These are phyloP conservation scores for Oenanthe oenanthe DNA, from an alignment of 2,113 vertebrate species.

Conservation along the genomic window DNA sequence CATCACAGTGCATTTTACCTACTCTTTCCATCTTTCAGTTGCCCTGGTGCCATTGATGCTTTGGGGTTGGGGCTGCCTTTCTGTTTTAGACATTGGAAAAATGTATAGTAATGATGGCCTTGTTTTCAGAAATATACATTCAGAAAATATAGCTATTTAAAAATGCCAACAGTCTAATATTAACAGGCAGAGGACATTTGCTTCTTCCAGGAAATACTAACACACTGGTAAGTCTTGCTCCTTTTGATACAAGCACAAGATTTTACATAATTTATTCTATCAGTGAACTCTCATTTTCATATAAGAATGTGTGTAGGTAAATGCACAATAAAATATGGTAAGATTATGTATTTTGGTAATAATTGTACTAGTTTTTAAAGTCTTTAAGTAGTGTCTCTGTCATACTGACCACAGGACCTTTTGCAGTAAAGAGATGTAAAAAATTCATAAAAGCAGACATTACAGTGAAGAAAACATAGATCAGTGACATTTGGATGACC, in stretches of 20 bases:
- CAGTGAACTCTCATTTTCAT: not conserved
- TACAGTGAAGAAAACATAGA: not conserved
- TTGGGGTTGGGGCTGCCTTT: not conserved
- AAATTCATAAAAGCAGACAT: not conserved
- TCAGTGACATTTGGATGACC: not conserved
- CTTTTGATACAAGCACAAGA: not conserved
- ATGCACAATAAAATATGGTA: not conserved
- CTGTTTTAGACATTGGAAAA: not conserved
- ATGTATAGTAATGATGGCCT: not conserved
- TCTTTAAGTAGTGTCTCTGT: not conserved
- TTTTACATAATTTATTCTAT: not conserved
- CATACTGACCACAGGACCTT: not conserved
- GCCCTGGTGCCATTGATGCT: accelerated
- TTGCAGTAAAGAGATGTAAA: not conserved
- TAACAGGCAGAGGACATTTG: not conserved
- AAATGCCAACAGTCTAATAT: not conserved
- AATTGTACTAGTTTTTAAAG: not conserved
- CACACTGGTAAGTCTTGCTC: not conserved
- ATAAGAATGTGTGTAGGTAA: not conserved
- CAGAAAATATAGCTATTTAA: not conserved
- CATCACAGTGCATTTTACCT: not conserved
- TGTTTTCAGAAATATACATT: not conserved
- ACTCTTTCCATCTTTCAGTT: not conserved
- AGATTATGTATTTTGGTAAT: not conserved
- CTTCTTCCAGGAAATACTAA: not conserved